Base-by-base conservation (phyloP, 2,113 vertebrate species). In the Peromyscus polionotus region DNA sequence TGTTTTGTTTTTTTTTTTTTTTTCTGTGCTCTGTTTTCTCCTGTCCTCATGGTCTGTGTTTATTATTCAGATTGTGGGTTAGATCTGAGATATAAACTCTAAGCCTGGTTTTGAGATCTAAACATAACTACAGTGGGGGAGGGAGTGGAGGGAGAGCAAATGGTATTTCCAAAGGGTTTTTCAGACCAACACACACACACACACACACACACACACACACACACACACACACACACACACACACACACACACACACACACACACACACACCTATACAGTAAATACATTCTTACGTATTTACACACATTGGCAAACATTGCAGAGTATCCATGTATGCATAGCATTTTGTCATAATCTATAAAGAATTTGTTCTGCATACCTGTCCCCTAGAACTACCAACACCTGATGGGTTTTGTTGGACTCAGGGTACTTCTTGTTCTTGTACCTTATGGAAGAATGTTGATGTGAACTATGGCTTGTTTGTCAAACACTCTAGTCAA, bases 401-500 rank as follows among this genome's bases (percentile, higher is more conserved):
- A 83, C 31, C 91, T 93, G n/a, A 7, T 79, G 77, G n/a, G 31
- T 90, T 81, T 76, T 90, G 11, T 39, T 54, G 77, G 72, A 36
- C 45, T 51, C 77, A 4, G 16, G 6, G 88, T 91, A 95, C 86
- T 91, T 93, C 4, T 20, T 96, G 36, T 84, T 86, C 81, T 76
- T 81, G 33, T 93, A 31, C 36, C 5, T n/a, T 39, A 1, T 48
- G 77, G 45, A 97, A 75, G 90, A 97, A 97, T 96, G 95, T 93
- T 73, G 61, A 83, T 88, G 80, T 93, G 93, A 63, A 91, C 81
- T 86, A 51, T 80, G 80, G 39, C 73, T 89, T 96, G n/a, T 97
- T 96, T 97, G 93, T n/a, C 81, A 84, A 97, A 77, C 76, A 91
- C 76, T 96, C 76, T 48, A n/a, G 45, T 86, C 72, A 86, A 16